Conservation (phyloP, 1,140 invertebrate genomes). For the Heliconius hermathena region DNA sequence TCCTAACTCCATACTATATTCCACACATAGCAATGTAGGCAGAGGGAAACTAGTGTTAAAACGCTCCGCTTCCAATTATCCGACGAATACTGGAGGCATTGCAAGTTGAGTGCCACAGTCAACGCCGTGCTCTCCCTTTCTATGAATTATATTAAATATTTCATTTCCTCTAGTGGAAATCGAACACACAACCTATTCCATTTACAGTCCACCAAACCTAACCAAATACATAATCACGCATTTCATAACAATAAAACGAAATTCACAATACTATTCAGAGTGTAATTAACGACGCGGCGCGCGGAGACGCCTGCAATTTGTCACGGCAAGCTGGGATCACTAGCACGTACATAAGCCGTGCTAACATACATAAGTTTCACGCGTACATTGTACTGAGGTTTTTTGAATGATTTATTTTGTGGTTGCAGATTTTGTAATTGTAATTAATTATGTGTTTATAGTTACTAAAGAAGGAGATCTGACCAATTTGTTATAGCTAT, state of each 20-base stretch:
- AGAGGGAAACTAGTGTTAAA: too few relatives aligned
- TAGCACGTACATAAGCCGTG: constrained; percentile 28
- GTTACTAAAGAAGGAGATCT: too few relatives aligned
- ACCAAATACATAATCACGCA: background rate
- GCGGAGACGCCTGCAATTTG: constrained; percentile 66
- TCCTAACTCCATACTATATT: too few relatives aligned
- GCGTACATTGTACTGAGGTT: constrained; percentile 3
- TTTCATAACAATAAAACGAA: constrained; percentile 44
- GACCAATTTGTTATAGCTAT: too few relatives aligned
- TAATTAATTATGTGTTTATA: background rate
- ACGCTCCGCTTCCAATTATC: too few relatives aligned
- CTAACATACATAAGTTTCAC: constrained; percentile 11
- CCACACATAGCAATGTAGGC: too few relatives aligned
- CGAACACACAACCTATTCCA: too few relatives aligned
- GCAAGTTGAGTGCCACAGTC: too few relatives aligned
- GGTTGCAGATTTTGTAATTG: background rate
- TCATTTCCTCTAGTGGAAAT: too few relatives aligned
- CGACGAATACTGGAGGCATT: too few relatives aligned
- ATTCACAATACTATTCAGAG: constrained; percentile 56
- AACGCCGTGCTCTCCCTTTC: too few relatives aligned
- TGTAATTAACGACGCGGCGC: constrained; percentile 62
- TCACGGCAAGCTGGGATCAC: constrained; percentile 53
- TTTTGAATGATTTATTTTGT: background rate
- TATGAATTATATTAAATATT: too few relatives aligned
- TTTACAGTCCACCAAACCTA: background rate